Evolutionary conservation across 2,113 vertebrate species (phyloP), one percentile per base, ranked within the genome.

Genomic region (Geothlypis trichas): DNA sequence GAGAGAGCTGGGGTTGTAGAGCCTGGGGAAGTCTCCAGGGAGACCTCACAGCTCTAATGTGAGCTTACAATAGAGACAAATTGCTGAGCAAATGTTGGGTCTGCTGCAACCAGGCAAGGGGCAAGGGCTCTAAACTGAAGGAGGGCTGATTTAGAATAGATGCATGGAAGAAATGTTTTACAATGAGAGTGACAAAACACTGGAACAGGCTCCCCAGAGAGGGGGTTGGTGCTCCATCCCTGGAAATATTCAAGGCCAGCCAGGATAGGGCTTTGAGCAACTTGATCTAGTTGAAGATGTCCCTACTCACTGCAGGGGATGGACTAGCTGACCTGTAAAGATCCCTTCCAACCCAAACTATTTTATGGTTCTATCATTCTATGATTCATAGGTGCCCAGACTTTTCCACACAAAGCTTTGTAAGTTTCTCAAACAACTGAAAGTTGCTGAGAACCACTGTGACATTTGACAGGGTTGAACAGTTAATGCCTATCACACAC

Each of bases 91-190:
- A 63, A 63, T 52, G 30, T 28, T 17, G 47, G 26, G 44, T 22
- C 37, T 58, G 21, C 21, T 80, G 62, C 24, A 44, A 63, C 12
- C 65, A 26, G 28, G 28, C 49, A 82, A 67, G 13, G 12, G n/a
- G 12, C 11, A 49, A 67, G 7, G 6, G 18, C 35, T 51, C 47
- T 52, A 55, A 46, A 61, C 9, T 24, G 54, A 83, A 83, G 24
- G 22, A 46, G 2, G 1, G 5, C 41, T 0, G 0, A 54, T 55
- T 76, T 59, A 65, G 28, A 51, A 20, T 9, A 57, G 24, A 17
- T 35, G 3, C 13, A 41, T 9, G 11, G 74, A 63, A 51, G 42
- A 68, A 49, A n/a, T 55, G 19, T 51, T 84, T 55, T 57, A 68
- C 33, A 42, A 10, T 4, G 7, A 68, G 17, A n/a, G 18, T 52